These are phyloP conservation scores for Pseudonaja textilis DNA, from an alignment of 2,113 vertebrate genomes.

Conservation along the genomic window DNA sequence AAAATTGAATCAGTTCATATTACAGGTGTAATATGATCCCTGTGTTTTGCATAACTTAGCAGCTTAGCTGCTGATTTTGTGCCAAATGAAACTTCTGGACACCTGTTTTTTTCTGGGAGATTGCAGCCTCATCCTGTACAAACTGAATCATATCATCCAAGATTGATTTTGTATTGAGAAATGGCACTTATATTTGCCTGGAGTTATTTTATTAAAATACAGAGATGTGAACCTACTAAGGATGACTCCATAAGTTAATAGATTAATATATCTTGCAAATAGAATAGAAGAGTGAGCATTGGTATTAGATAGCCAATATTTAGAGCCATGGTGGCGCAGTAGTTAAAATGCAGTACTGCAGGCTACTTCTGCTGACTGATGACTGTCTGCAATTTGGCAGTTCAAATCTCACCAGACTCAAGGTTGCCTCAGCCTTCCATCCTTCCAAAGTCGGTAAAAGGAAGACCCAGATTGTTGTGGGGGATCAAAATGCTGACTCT, in stretches of 20 bases:
- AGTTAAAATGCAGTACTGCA: too few relatives aligned
- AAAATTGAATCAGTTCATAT: neutral
- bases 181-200: neutral
- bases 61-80: neutral
- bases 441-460: too few relatives aligned
- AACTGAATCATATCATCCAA: neutral
- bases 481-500: too few relatives aligned
- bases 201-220: neutral
- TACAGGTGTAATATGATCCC: neutral
- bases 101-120: neutral
- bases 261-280: neutral
- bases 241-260: neutral
- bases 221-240: neutral
- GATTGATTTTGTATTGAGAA: neutral
- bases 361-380: too few relatives aligned
- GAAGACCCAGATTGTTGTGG: too few relatives aligned
- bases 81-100: neutral
- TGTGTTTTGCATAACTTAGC: neutral
- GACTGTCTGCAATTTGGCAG: too few relatives aligned
- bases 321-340: too few relatives aligned
- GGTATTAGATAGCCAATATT: neutral
- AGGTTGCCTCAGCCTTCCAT: too few relatives aligned
- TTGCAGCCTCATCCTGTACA: neutral
- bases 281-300: neutral
- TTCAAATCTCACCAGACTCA: too few relatives aligned